Percentiles rank a stretch among this genome's conserved stretches.
These are phyloP conservation scores for Fissipunctia ypsillon DNA, from an alignment of 2,888 invertebrate species.

Conservation along the genomic window DNA sequence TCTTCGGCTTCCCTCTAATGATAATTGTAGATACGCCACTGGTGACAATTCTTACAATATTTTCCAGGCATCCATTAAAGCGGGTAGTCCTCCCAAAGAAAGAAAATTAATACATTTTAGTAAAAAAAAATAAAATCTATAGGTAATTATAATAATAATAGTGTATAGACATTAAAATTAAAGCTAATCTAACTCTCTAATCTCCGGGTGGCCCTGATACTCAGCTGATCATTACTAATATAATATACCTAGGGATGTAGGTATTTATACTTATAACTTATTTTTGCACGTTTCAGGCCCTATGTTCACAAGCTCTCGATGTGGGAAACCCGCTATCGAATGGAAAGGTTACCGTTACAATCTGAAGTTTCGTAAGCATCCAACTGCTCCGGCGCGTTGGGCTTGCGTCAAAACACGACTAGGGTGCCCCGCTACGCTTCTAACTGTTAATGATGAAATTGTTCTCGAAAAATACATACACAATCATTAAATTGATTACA, in stretches of 20 bases:
- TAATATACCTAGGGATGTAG: too few relatives aligned
- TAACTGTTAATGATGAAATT: conserved; percentile 40
- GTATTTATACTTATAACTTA: neutral
- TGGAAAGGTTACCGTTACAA: conserved; percentile 60
- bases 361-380: conserved; percentile 18
- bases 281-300: conserved; percentile 36
- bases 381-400: conserved; percentile 22
- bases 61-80: neutral
- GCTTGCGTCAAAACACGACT: conserved; percentile 38
- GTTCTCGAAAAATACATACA: conserved; percentile 29
- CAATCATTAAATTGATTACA: conserved; percentile 38
- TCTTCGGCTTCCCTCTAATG: too few relatives aligned
- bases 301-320: conserved; percentile 39
- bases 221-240: neutral
- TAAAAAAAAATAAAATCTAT: too few relatives aligned
- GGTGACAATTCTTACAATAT: neutral
- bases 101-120: too few relatives aligned
- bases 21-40: too few relatives aligned
- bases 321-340: conserved; percentile 69
- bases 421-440: conserved; percentile 39
- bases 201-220: too few relatives aligned
- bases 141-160: too few relatives aligned
- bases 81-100: too few relatives aligned
- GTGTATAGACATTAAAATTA: too few relatives aligned
- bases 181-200: too few relatives aligned